Conservation (phyloP, 2,797 vertebrate species). For the Spinus pinus region DNA sequence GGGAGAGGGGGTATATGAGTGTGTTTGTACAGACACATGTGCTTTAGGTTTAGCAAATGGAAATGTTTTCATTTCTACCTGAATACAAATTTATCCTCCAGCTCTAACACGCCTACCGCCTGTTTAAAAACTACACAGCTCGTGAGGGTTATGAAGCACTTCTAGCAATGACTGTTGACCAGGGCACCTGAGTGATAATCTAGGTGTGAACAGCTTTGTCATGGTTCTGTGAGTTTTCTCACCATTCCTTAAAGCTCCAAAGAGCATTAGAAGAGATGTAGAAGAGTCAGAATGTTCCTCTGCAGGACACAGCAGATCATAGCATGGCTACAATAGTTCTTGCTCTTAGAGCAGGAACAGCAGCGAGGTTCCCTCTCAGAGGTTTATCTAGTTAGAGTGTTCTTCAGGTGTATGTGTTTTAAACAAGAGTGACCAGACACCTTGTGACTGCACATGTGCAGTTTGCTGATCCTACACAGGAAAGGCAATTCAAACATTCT, state of each 20-base stretch:
- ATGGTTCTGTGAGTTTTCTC: background rate
- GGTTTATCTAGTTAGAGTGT: background rate
- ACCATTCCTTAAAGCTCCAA: background rate
- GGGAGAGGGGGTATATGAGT: accelerated
- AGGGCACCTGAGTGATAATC: background rate
- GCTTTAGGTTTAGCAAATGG: background rate
- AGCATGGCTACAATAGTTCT: background rate
- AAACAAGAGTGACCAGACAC: background rate
- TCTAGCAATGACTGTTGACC: background rate
- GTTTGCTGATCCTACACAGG: background rate
- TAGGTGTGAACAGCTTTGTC: background rate
- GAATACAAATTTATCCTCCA: background rate
- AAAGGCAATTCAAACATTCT: background rate
- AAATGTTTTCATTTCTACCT: background rate
- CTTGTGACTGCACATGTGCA: background rate
- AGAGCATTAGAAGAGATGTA: background rate
- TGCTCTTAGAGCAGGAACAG: background rate
- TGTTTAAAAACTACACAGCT: background rate
- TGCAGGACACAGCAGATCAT: background rate
- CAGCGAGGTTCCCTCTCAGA: accelerated
- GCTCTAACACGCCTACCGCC: background rate
- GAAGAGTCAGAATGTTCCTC: background rate
- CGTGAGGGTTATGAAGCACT: background rate
- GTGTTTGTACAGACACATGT: background rate
- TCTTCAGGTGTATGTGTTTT: background rate